Base-by-base conservation (phyloP, 2,888 invertebrate genomes). In the Apomyelois bistriatella region DNA sequence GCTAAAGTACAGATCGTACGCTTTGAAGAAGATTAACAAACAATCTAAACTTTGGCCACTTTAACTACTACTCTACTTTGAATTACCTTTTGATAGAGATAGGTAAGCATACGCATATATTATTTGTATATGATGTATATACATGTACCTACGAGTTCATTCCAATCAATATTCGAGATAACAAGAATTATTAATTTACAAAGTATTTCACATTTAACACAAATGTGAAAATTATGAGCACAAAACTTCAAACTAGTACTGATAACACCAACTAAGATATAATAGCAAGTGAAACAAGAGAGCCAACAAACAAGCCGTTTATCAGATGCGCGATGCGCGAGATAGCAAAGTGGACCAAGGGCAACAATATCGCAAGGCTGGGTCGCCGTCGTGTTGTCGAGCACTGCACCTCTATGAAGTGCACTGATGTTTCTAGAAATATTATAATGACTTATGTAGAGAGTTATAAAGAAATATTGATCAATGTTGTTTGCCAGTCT, bases 341-440 rank as follows among this genome's bases (percentile, higher is more conserved):
- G 85, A 87, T 86, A 87, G 77, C 55, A 76, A 89, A 83, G 82
- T 89, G 79, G 89, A 83, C 82, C 89, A 90, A 90, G 89, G 88
- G 87, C 87, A 76, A 65, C 72, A 85, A 86, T 87, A 87, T 85
- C 82, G 65, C 84, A 85, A 86, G 85, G 84, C 74, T 81, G 72
- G 30, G 37, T 38, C 28, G 8, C 47, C 40, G 37, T 38, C 28
- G 8, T 47, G 52, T 59, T 57, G 60, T 57, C 53, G 58, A 61
- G 55, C 41, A 28, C 37, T 52, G 36, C 46, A 52, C 46, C 52
- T 37, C 42, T 46, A 32, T 46, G 16, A 32, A 46, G 13, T 46
- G 46, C 46, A 16, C 15, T 10, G 35, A 42, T 9, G 16, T 6
- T 15, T 52, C 37, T 43, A 30, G 41, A 42, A 35, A 51, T 51